A percentile compares a stretch with the other conserved stretches of the same genome.
Conservation (phyloP, 2,113 vertebrate species). For the Loxodonta africana region DNA sequence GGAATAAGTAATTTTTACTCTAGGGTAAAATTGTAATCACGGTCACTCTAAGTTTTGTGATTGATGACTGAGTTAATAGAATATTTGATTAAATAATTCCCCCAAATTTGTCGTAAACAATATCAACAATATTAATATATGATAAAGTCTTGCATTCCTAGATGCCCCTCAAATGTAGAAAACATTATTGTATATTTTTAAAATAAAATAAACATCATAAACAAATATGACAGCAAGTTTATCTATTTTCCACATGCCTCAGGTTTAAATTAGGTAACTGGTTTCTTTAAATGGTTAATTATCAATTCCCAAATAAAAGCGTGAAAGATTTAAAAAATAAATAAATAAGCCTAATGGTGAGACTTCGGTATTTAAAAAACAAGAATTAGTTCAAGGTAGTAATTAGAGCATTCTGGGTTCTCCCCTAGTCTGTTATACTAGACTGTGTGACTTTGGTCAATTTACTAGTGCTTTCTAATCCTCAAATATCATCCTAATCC, state of each 20-base stretch:
- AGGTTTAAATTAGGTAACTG: neutral
- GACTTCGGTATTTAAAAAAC: neutral
- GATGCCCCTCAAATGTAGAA: neutral
- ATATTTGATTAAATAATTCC: neutral
- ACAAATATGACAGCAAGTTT: neutral
- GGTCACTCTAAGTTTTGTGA: neutral
- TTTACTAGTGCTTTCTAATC: neutral
- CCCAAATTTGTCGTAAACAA: neutral
- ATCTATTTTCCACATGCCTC: neutral
- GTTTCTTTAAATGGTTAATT: neutral
- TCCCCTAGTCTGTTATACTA: neutral
- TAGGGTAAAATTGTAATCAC: neutral
- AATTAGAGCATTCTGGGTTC: neutral
- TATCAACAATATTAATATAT: neutral
- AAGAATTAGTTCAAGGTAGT: neutral
- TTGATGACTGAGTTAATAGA: neutral
- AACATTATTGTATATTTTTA: neutral
- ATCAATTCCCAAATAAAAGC: neutral
- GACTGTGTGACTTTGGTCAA: neutral
- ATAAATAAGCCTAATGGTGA: neutral
- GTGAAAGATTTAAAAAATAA: neutral
- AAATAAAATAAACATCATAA: neutral
- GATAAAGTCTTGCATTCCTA: neutral
- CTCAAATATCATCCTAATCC: neutral
- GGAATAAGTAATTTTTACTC: neutral